Base-by-base conservation (phyloP, 2,888 invertebrate species). In the Drosophila nr. perissopoda region DNA sequence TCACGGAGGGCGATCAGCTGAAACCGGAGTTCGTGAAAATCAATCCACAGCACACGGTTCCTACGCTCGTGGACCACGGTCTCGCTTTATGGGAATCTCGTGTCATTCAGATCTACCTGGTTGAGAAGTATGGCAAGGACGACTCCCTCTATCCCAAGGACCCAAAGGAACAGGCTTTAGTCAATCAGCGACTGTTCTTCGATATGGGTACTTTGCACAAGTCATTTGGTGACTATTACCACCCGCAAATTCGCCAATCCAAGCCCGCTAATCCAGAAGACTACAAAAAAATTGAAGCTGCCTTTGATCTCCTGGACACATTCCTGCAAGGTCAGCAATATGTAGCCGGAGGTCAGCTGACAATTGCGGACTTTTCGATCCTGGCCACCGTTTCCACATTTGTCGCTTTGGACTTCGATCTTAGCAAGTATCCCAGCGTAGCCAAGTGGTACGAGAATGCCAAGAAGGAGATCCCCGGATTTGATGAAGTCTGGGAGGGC, bases 1-100 rank as follows among this genome's bases (percentile, higher is more conserved):
- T 95, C 16, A 92, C 94, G 93, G 93, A 93, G 57, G 95, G 95
- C 0, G 96, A 96, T 75, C 95, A 96, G 27, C 81, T 95, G 51
- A 95, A 94, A 27, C 96, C 96, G 0, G 96, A 96, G 85, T 96
- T 94, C 84, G 1, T 96, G 46, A 95, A 96, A 94, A 92, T 97
- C 31, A 97, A 97, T 92, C 97, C 97, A 0, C 97, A 97, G 93
- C 97, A 97, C 91, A 95, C 95, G 27, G 94, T 98, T 68, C 98
- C 98, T 1, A 97, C 97, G 0, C 92, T 98, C 49, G 95, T 96
- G 66, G 98, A 98, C 93, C 95, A 96, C 86, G 97, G 96, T 0
- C 95, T 97, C 90, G 93, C 94, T 21, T 91, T 98, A 64, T 96
- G 96, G 95, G 98, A 98, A 93, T 97, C 97, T 54, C 96, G 97